Base-by-base conservation (phyloP, 2,797 vertebrate species). In the Syngnathus rostellatus region DNA sequence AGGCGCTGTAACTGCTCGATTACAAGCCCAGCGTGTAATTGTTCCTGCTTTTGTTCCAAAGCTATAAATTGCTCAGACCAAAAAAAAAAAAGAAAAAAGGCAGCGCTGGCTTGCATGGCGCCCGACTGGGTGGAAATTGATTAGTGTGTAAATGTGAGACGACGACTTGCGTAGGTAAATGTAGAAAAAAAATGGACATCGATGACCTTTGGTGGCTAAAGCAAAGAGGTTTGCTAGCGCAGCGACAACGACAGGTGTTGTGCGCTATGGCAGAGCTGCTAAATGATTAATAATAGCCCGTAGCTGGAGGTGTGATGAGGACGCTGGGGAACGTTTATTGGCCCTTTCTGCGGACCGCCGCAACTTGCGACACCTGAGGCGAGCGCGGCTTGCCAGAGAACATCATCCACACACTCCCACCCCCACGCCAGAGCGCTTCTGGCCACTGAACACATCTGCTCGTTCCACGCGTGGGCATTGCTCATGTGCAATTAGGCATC, bases 231-330 rank as follows among this genome's bases (percentile, higher is more conserved):
- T 55, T 65, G 37, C 17, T 55, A 25, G 23, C 17, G 6, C 43
- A 3, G 11, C 7, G 25, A 19, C 23, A 8, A 5, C 39, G 43
- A 51, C 61, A 46, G 61, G 61, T 46, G 61, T 23, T 12, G 21
- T 16, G 61, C n/a, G 55, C 55, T 57, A 57, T 16, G 5, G 25
- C 55, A 17, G 55, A 79, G 69, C 80, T 69, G 73, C 80, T 88
- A 79, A 90, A 90, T 88, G 83, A 89, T 90, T 88, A 82, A 85
- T 85, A 84, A 86, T 77, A 73, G 86, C 87, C 83, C 66, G 80
- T 86, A 83, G 82, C 78, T 74, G 77, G 65, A 65, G 74, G 72
- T 82, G 81, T 82, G 82, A 85, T 81, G 81, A 80, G 76, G 65
- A 76, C 48, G 65, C 6, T 60, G 73, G 82, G 80, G 77, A 81